Conservation (phyloP, 2,113 vertebrate species). For the Chaetodon auriga region DNA sequence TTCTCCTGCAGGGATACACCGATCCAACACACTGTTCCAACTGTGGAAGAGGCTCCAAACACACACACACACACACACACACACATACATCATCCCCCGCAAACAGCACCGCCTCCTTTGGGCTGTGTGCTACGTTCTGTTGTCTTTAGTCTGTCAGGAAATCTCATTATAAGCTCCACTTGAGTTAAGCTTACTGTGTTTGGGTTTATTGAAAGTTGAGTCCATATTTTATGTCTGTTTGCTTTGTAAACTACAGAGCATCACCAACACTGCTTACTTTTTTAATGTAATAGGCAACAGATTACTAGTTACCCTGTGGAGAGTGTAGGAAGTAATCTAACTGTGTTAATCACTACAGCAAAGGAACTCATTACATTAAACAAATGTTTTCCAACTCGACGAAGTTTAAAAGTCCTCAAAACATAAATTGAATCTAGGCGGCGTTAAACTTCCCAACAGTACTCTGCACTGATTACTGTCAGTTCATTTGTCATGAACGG, state of each 20-base stretch:
- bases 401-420: too few species aligned
- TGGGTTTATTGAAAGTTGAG: background rate
- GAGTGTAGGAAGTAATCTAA: too few species aligned
- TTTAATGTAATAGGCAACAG: too few species aligned
- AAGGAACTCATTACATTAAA: background rate
- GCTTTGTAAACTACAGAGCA: background rate
- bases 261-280: too few species aligned
- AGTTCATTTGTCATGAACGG: too few species aligned
- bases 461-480: too few species aligned
- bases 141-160: background rate
- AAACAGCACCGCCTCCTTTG: constrained; percentile 2
- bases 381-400: too few species aligned
- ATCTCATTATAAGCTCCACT: constrained; percentile 1
- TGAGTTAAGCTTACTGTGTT: background rate
- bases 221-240: background rate
- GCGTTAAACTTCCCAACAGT: too few species aligned
- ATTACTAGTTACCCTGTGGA: too few species aligned
- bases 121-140: background rate
- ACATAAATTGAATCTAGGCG: too few species aligned
- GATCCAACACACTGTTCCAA: constrained; percentile 28
- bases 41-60: constrained; percentile 1
- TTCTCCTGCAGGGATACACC: constrained; percentile 21
- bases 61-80: constrained; percentile 9
- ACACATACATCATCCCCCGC: constrained; percentile 6
- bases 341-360: background rate